Percentiles rank a stretch among this genome's conserved stretches.
These are phyloP conservation scores for Hypotaenidia okinawae DNA, from an alignment of 2,797 vertebrate genomes.

Conservation along the genomic window DNA sequence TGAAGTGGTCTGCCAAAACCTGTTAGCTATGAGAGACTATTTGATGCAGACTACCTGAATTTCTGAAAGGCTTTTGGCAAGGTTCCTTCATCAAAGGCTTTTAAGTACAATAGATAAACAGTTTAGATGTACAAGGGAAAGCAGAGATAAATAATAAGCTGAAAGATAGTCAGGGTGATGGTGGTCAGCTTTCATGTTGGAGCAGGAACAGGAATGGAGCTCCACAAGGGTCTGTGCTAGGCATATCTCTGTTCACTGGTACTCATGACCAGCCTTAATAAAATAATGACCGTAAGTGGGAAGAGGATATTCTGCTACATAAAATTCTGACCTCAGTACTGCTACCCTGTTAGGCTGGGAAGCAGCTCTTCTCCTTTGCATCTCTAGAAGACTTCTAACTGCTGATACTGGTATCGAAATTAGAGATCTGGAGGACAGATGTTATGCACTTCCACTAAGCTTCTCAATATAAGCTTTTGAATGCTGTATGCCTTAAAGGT, in stretches of 20 bases:
- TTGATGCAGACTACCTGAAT: not conserved
- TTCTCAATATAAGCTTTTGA: not conserved
- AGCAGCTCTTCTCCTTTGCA: not conserved
- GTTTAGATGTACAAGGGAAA: not conserved
- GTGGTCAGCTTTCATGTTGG: not conserved
- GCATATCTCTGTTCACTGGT: not conserved
- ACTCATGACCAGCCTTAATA: not conserved
- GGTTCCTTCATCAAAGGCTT: not conserved
- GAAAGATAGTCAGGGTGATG: not conserved
- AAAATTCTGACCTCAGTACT: not conserved
- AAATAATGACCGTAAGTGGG: not conserved
- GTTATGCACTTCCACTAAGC: not conserved
- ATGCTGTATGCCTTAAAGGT: not conserved
- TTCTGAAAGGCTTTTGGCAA: conserved; percentile 17
- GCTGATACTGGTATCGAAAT: not conserved
- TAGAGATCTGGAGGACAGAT: not conserved
- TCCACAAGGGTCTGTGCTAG: not conserved
- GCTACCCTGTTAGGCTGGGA: not conserved
- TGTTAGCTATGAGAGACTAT: not conserved
- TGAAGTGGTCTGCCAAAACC: conserved; percentile 13
- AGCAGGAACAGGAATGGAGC: not conserved
- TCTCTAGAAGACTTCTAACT: not conserved
- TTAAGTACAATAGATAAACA: not conserved
- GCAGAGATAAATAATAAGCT: not conserved
- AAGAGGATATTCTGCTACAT: not conserved